Conservation (phyloP, 2,888 invertebrate species). For the Polymixis flavicincta region DNA sequence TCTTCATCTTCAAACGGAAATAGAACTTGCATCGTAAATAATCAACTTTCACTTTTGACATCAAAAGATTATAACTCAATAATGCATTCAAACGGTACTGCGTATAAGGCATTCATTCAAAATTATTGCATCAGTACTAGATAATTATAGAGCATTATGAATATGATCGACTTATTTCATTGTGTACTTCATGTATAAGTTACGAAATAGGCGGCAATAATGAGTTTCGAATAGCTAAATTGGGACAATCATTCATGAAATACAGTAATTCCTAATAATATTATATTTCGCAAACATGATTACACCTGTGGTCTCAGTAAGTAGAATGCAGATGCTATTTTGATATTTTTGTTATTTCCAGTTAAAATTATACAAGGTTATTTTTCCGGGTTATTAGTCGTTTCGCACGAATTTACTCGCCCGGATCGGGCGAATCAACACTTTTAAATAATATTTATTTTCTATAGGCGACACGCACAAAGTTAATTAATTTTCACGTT, state of each 20-base stretch:
- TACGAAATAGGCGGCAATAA: conserved; percentile 48
- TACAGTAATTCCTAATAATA: conserved; percentile 4
- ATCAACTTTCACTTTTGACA: conserved; percentile 45
- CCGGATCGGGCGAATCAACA: too few species aligned
- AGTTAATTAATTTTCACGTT: too few species aligned
- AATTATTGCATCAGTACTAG: conserved; percentile 52
- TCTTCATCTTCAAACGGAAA: conserved; percentile 10
- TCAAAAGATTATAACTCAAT: conserved; percentile 31
- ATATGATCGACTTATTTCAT: conserved; percentile 53
- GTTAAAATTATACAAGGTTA: background rate
- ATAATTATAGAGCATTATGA: conserved; percentile 52
- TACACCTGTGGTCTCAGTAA: background rate
- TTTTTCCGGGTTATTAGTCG: background rate
- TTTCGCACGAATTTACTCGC: too few species aligned
- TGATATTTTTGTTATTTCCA: background rate
- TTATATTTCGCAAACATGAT: conserved; percentile 41
- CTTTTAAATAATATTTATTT: too few species aligned
- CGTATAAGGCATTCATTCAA: conserved; percentile 38
- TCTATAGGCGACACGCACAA: too few species aligned
- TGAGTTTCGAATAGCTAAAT: conserved; percentile 49
- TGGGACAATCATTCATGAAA: conserved; percentile 38
- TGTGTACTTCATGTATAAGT: conserved; percentile 40
- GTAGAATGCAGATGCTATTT: conserved; percentile 3
- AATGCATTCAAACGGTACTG: conserved; percentile 38
- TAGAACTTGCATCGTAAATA: conserved; percentile 10